Evolutionary conservation across 1,140 invertebrate genomes (phyloP), one percentile per base, ranked within the genome.

Genomic region (Contarinia nasturtii): DNA sequence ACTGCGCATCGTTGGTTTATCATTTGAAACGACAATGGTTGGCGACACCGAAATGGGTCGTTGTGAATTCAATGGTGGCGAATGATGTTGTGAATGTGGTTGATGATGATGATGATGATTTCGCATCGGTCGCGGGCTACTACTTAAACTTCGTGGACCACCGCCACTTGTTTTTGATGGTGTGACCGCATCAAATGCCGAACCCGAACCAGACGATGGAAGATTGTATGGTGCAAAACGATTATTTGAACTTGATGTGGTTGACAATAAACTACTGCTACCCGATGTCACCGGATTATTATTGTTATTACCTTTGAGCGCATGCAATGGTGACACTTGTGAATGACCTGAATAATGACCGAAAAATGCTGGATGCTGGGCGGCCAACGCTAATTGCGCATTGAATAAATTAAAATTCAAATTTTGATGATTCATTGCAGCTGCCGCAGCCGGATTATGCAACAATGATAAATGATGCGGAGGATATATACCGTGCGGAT

Each of bases 171-270:
- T 27, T 27, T 63, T 63, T 15, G 68, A 71, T 33, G 82, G 84
- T 2, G 83, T 85, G 2, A 87, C 83, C 10, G 82, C 84, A 65
- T 87, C 84, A 62, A 88, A 86, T 11, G 83, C 84, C 14, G 82
- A 85, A 2, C 81, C 81, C 15, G 77, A 70, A 22, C 61, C 64
- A 19, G 74, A 71, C 0, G 74, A 71, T 0, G 84, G 83, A 50
- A 89, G 57, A 15, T 81, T 79, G 67, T 91, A 90, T 33, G 86
- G 86, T 27, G 85, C 78, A 61, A 88, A 92, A 56, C 86, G 61
- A 33, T 44, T 27, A 27, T 27, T 27, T 27, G 27, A 27, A 27
- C 27, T 27, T 27, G 27, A 27, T 10, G n/a, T n/a, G n/a, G n/a
- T n/a, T n/a, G 27, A 27, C 27, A 27, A 27, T 27, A 27, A 27